phyloP scores from a whole-genome alignment of 92 coral and sea anemone species.

The Porites cylindrica region DNA sequence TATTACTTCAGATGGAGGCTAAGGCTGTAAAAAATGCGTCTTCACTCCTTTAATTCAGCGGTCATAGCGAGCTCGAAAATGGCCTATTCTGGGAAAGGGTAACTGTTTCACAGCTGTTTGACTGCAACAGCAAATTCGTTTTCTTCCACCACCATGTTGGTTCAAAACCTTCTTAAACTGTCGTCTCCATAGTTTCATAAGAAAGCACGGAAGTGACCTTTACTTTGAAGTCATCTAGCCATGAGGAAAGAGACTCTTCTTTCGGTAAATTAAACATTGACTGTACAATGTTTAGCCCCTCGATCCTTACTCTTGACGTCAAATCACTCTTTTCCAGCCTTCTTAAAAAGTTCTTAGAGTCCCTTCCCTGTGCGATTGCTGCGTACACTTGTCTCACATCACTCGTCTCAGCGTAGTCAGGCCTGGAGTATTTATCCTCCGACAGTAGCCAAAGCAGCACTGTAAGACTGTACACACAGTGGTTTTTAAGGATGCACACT shows the following conservation, averaged over 20 bases:
- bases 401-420: slow-evolving; percentile 47
- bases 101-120: no score
- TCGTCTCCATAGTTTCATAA: no score
- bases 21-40: no score
- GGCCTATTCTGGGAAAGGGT: no score
- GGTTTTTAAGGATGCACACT: slow-evolving; percentile 30
- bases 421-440: slow-evolving; percentile 62
- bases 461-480: slow-evolving; percentile 71
- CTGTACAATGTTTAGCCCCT: not conserved
- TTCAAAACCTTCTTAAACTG: no score
- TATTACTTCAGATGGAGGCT: no score
- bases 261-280: not conserved
- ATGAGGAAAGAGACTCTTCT: not conserved
- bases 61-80: no score
- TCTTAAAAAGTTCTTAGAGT: not conserved
- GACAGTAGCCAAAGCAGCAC: slow-evolving; percentile 63
- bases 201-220: not conserved
- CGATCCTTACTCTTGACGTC: not conserved
- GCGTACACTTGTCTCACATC: slow-evolving; percentile 50
- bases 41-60: no score
- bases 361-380: slow-evolving; percentile 17
- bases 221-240: not conserved
- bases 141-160: not conserved
- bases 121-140: no score
- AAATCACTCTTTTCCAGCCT: not conserved